These are phyloP conservation scores for Parazoanthus swiftii DNA, from an alignment of 92 coral and sea anemone species.

Conservation along the genomic window DNA sequence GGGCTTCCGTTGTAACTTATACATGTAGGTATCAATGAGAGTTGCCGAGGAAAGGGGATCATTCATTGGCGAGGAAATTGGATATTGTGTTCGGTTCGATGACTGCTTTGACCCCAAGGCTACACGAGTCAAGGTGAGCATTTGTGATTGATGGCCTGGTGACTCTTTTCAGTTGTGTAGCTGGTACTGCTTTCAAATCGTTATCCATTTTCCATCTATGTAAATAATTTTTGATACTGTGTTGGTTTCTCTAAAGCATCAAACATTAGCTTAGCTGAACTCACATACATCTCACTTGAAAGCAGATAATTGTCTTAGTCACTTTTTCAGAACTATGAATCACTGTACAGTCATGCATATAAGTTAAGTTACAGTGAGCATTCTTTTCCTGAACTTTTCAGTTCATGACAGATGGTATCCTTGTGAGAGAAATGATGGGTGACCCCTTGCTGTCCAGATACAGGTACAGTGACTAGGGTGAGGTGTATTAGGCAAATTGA, in stretches of 20 bases:
- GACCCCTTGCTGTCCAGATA: slow-evolving; percentile 90
- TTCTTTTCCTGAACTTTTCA: slow-evolving; percentile 25
- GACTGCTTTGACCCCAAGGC: slow-evolving; percentile 88
- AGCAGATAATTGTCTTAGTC: too few relatives aligned
- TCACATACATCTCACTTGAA: too few relatives aligned
- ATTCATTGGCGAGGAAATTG: slow-evolving; percentile 91
- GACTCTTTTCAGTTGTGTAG: neutral
- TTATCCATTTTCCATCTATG: too few relatives aligned
- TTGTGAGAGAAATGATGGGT: slow-evolving; percentile 91
- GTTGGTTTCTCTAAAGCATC: too few relatives aligned
- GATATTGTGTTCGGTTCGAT: slow-evolving; percentile 94
- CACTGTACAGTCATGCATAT: neutral
- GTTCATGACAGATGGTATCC: slow-evolving; percentile 98
- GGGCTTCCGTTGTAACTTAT: neutral
- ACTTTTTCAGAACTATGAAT: too few relatives aligned
- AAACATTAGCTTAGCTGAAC: too few relatives aligned
- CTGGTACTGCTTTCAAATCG: too few relatives aligned
- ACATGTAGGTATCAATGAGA: slow-evolving; percentile 92
- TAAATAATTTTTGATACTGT: too few relatives aligned
- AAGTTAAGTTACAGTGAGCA: too few relatives aligned
- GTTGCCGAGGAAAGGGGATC: slow-evolving; percentile 93
- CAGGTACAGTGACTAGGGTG: slow-evolving; percentile 38
- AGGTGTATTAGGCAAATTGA: neutral
- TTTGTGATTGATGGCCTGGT: neutral
- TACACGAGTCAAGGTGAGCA: slow-evolving; percentile 71